Base-by-base conservation (phyloP, 2,888 invertebrate genomes). In the Pteria penguin region DNA sequence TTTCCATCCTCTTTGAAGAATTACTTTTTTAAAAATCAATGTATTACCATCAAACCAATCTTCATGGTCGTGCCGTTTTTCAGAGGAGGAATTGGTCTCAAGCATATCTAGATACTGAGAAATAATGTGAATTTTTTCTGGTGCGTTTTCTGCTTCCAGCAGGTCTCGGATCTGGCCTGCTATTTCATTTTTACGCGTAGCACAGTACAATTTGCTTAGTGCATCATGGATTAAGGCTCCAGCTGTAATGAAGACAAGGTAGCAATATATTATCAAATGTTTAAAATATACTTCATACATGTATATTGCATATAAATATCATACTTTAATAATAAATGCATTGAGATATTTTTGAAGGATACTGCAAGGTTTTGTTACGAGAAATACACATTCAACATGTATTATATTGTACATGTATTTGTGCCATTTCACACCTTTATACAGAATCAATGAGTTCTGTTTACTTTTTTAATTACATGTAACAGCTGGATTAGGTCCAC, bases 21-120 rank as follows among this genome's bases (percentile, higher is more conserved):
- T n/a, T n/a, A n/a, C n/a, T n/a, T n/a, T n/a, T n/a, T n/a, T n/a
- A n/a, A n/a, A n/a, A n/a, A n/a, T n/a, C n/a, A n/a, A n/a, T n/a
- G 18, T 45, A 45, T 58, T 31, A 87, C 88, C 88, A 74, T 89
- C 88, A 85, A 89, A 89, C 89, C 89, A 89, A 67, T 88, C 89
- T 62, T 88, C 87, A 79, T 87, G 80, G 36, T 88, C 87, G 62
- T 82, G 81, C 65, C 88, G 75, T 11, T 84, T 60, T 58, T 88
- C 88, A 2, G 87, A 81, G 11, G 87, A 86, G 2, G 83, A 75
- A 67, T 88, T 84, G 0, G 86, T 86, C 52, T 86, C 86, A 55
- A 88, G 60, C 77, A 87, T 77, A 24, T 89, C 88, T 58, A 88
- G 80, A 68, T 87, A 88, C 74, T 87, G 86, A 14, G 89, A 87